These are phyloP conservation scores for Ailuropoda melanoleuca DNA, from an alignment of 2,113 vertebrate species.

Conservation along the genomic window DNA sequence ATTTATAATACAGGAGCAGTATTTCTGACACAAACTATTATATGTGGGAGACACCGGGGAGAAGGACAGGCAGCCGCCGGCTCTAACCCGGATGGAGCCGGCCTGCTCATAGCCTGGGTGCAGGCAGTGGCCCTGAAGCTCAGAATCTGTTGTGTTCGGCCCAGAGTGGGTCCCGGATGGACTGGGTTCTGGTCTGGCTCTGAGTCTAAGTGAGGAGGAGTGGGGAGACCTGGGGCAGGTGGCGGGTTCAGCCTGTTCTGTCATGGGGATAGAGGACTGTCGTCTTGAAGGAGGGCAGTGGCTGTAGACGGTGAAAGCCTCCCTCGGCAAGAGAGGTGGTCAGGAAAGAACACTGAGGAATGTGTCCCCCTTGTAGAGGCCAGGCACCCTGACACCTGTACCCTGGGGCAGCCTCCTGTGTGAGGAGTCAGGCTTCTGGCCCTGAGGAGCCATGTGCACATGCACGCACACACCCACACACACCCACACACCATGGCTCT, in stretches of 20 bases:
- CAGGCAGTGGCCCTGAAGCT: not conserved
- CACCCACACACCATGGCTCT: rapidly evolving
- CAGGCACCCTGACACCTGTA: not conserved
- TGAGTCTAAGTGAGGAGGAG: too few species aligned
- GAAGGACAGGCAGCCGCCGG: not conserved
- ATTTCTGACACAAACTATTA: conserved; percentile 56
- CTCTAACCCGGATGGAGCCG: not conserved
- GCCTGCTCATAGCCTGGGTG: not conserved
- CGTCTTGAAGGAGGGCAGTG: not conserved
- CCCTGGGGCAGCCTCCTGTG: not conserved
- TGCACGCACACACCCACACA: rapidly evolving
- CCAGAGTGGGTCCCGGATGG: not conserved
- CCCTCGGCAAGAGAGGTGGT: not conserved
- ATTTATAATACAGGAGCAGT: conserved; percentile 76
- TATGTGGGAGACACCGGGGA: conserved; percentile 20
- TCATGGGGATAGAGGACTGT: not conserved
- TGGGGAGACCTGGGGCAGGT: not conserved
- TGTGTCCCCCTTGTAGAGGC: not conserved
- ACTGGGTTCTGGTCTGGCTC: not conserved
- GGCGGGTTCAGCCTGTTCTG: not conserved
- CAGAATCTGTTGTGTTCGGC: not conserved
- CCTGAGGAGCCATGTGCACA: not conserved
- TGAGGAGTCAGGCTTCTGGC: not conserved
- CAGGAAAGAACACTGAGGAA: not conserved
- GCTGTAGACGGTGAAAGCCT: not conserved